A percentile compares a stretch with the other conserved stretches of the same genome.
phyloP scores from a whole-genome alignment of 2,888 invertebrate species.

The Mimumesa dahlbomi region DNA sequence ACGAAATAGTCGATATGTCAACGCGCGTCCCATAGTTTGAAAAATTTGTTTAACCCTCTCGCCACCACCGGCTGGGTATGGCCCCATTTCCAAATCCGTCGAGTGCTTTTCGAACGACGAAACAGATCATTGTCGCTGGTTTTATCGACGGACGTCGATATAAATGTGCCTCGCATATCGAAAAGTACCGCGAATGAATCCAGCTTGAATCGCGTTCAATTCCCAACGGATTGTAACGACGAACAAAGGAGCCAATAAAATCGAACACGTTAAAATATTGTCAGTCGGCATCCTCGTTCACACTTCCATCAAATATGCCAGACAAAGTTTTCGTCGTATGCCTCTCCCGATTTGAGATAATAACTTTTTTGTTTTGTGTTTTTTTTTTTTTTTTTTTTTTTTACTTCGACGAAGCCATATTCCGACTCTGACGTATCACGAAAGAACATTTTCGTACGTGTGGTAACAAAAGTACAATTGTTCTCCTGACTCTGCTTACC shows the following conservation, averaged over 20 bases:
- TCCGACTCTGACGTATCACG: too few relatives aligned
- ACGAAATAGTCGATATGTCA: constrained; percentile 37
- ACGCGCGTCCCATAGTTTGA: constrained; percentile 29
- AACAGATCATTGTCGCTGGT: constrained; percentile 46
- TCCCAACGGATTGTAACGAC: constrained; percentile 12
- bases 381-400: too few relatives aligned
- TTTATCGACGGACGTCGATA: constrained; percentile 36
- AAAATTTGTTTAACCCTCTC: constrained; percentile 19
- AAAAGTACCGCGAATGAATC: constrained; percentile 1
- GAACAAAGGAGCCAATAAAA: constrained; percentile 23
- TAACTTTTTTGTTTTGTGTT: too few relatives aligned
- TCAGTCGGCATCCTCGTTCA: background rate
- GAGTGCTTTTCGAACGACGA: constrained; percentile 21
- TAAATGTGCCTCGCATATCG: constrained; percentile 40
- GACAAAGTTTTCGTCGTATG: constrained; percentile 13
- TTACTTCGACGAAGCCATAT: too few relatives aligned
- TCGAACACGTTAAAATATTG: constrained; percentile 31
- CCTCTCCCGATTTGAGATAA: too few relatives aligned
- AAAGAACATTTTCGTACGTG: too few relatives aligned
- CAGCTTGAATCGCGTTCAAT: constrained; percentile 28
- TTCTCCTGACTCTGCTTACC: too few relatives aligned
- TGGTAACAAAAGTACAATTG: too few relatives aligned
- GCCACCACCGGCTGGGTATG: background rate
- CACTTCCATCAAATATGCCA: background rate
- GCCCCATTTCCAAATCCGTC: constrained; percentile 21